Evolutionary conservation across 1,140 invertebrate species (phyloP).

Genomic region (Sesamia nonagrioides): DNA sequence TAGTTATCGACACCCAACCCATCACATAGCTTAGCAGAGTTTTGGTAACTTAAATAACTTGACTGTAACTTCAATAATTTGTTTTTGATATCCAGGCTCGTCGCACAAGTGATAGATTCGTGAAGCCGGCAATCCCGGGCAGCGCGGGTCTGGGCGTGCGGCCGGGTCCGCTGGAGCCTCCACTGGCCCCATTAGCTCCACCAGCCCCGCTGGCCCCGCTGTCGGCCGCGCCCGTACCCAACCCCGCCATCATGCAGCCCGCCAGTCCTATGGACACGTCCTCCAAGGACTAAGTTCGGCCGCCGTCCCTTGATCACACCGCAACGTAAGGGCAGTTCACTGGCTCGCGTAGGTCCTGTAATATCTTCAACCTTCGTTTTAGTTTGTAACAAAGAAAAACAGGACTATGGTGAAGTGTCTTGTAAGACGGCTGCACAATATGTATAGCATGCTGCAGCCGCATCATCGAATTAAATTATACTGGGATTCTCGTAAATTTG

Average conservation of each 20-base stretch:
- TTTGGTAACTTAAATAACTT: background rate
- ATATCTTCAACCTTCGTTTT: background rate
- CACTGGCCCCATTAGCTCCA: constrained; percentile 76
- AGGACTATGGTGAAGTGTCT: background rate
- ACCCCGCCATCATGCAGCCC: constrained; percentile 85
- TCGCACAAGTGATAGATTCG: constrained; percentile 92
- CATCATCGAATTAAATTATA: background rate
- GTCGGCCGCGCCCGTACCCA: constrained; percentile 80
- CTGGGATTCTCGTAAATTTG: constrained; percentile 1
- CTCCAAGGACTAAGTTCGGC: constrained; percentile 71
- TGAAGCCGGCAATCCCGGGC: constrained; percentile 89
- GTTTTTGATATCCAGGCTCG: constrained; percentile 84
- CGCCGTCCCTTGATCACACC: background rate
- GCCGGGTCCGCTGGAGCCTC: constrained; percentile 76
- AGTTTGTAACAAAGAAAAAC: background rate
- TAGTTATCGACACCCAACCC: background rate
- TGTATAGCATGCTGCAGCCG: constrained; percentile 23
- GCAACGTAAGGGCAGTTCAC: background rate
- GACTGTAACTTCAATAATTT: no score
- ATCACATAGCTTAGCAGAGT: background rate
- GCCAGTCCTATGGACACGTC: constrained; percentile 91
- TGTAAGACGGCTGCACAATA: background rate
- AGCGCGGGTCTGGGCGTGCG: constrained; percentile 69
- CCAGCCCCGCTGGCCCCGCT: constrained; percentile 72
- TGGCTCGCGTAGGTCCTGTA: background rate